Base-by-base conservation (phyloP, 92 coral and sea anemone genomes). In the Porites rus region DNA sequence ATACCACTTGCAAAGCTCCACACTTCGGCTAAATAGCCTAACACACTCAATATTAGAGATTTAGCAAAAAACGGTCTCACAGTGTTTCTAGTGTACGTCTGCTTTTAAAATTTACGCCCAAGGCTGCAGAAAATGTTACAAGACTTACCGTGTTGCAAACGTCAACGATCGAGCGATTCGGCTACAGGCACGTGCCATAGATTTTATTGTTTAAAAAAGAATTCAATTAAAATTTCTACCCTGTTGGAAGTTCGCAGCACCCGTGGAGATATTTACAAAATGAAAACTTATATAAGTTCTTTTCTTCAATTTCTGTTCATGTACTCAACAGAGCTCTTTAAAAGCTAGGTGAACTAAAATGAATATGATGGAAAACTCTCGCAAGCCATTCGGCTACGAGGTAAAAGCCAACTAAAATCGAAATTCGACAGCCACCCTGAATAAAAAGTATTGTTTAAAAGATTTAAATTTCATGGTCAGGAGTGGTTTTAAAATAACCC, bases 101-200 rank as follows among this genome's bases (percentile, higher is more conserved):
- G 10, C 20, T 11, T 22, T 3, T 71, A 38, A 58, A n/a, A 56
- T n/a, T 46, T 4, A 58, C 43, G 51, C 25, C 17, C 20, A 53
- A 81, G 16, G 69, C 66, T 43, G 46, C 10, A 38, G 46, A 38
- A 38, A 38, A 38, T 0, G 46, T 38, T 38, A 0, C 46, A 38
- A 38, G 5, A 38, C 46, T 38, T 38, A 38, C 46, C 46, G 46
- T 38, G 46, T 38, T 38, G 46, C 46, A 38, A 38, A 38, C 46
- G 46, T 38, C 46, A 38, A 38, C 46, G 46, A 38, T 38, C 46
- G 46, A 51, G 72, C 21, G 78, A 61, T 63, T 62, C 53, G 52
- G 68, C 80, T 38, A 19, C 52, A 38, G 93, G 96, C 98, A 88
- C 98, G 98, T 89, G 98, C 95, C 94, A 51, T 25, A 18, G 61